Conservation (phyloP, 2,888 invertebrate species). For the Dasysyrphus tricinctus region DNA sequence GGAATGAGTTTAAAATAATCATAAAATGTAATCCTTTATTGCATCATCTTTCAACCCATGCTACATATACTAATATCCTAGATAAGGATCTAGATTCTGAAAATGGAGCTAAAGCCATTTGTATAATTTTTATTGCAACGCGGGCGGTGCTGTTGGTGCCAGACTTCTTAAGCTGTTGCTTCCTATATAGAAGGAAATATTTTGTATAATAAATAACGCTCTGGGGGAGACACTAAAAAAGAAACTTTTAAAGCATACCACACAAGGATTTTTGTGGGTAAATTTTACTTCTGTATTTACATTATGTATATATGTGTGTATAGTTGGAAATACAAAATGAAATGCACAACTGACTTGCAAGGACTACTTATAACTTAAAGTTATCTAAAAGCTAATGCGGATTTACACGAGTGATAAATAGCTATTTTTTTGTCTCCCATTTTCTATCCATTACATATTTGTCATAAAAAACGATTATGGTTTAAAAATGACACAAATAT, state of each 20-base stretch:
- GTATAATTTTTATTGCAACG: constrained; percentile 10
- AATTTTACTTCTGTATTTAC: too few relatives aligned
- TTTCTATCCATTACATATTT: too few relatives aligned
- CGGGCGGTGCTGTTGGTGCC: constrained; percentile 4
- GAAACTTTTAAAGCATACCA: background rate
- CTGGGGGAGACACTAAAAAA: constrained; percentile 25
- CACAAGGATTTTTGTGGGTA: constrained; percentile 4
- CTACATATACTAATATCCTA: constrained; percentile 33
- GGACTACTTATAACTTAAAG: background rate
- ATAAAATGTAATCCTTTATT: constrained; percentile 64
- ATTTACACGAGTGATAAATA: background rate
- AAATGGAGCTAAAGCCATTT: constrained; percentile 13
- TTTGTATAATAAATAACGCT: constrained; percentile 61
- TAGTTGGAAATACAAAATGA: background rate
- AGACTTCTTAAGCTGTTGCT: constrained; percentile 60
- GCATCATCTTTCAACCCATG: constrained; percentile 19
- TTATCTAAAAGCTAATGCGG: background rate
- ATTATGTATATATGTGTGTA: background rate
- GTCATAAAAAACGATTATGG: too few relatives aligned
- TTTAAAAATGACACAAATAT: too few relatives aligned
- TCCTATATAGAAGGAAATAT: constrained; percentile 34
- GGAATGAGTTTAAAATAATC: constrained; percentile 58
- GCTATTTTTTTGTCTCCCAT: background rate
- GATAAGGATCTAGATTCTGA: constrained; percentile 41
- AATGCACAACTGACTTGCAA: background rate